Conservation (phyloP, 2,888 invertebrate species). For the Metalampra italica region DNA sequence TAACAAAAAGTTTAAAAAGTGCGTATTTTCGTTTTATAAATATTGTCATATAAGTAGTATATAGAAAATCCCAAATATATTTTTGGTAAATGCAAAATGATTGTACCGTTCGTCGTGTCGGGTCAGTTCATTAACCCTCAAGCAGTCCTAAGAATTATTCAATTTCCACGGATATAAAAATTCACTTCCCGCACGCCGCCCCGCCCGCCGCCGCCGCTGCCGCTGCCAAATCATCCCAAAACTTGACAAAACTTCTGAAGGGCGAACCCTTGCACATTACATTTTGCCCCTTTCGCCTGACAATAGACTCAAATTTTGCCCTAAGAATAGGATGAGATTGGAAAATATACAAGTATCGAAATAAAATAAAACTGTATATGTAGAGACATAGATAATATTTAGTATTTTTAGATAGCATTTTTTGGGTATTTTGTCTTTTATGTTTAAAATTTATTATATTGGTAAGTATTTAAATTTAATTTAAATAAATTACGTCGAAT, state of each 20-base stretch:
- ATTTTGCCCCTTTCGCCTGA: conserved; percentile 35
- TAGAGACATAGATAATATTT: too few relatives aligned
- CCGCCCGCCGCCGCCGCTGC: too few relatives aligned
- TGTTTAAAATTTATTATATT: too few relatives aligned
- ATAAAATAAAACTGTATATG: background rate
- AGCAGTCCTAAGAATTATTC: background rate
- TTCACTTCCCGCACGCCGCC: conserved; percentile 24
- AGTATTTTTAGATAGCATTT: too few relatives aligned
- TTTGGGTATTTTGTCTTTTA: too few relatives aligned
- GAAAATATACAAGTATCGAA: conserved; percentile 11
- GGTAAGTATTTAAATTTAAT: conserved; percentile 22
- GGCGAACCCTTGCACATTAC: conserved; percentile 31
- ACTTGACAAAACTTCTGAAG: conserved; percentile 30
- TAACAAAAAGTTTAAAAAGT: too few relatives aligned
- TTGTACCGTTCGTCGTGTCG: background rate
- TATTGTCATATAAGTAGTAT: too few relatives aligned
- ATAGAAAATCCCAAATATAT: background rate
- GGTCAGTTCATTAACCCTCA: background rate
- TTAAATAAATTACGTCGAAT: conserved; percentile 42
- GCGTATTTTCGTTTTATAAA: too few relatives aligned
- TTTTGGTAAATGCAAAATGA: background rate
- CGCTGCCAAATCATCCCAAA: conserved; percentile 27
- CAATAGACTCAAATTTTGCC: conserved; percentile 46
- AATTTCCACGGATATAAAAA: conserved; percentile 26
- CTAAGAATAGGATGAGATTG: conserved; percentile 24